A percentile compares a stretch with the other conserved stretches of the same genome.
These are phyloP conservation scores for Sweltsa coloradensis DNA, from an alignment of 1,140 invertebrate genomes.

Conservation along the genomic window DNA sequence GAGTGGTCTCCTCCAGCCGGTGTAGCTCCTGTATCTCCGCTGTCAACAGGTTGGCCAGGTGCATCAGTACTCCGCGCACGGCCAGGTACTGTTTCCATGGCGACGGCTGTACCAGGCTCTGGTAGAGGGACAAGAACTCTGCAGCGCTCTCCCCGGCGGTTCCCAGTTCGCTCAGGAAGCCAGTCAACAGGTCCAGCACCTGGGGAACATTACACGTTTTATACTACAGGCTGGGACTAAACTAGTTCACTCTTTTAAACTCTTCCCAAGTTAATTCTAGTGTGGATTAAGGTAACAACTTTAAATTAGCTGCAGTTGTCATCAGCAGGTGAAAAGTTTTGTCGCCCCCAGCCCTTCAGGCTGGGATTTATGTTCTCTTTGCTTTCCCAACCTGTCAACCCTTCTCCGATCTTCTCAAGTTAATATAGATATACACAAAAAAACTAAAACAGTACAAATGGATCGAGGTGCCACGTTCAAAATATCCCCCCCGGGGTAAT, in stretches of 20 bases:
- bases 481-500: no score
- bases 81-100: conserved; percentile 92
- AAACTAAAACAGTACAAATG: no score
- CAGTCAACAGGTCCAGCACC: conserved; percentile 76
- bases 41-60: conserved; percentile 75
- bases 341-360: no score
- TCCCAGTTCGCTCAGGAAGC: conserved; percentile 74
- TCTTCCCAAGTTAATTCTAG: no score
- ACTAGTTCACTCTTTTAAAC: not conserved
- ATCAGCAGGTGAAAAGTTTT: no score
- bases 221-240: not conserved
- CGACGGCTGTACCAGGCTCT: conserved; percentile 65
- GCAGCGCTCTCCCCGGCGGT: conserved; percentile 77
- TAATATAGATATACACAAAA: no score
- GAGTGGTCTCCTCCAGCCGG: conserved; percentile 74
- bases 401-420: no score
- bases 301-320: no score
- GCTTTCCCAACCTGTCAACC: no score
- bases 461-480: no score
- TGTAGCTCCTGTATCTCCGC: conserved; percentile 78
- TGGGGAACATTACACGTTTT: conserved; percentile 24
- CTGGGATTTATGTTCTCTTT: no score
- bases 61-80: conserved; percentile 68
- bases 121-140: conserved; percentile 82
- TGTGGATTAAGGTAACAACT: no score